Evolutionary conservation across 2,113 vertebrate species (phyloP), one percentile per base, ranked within the genome.

Genomic region (Furnarius figulus): DNA sequence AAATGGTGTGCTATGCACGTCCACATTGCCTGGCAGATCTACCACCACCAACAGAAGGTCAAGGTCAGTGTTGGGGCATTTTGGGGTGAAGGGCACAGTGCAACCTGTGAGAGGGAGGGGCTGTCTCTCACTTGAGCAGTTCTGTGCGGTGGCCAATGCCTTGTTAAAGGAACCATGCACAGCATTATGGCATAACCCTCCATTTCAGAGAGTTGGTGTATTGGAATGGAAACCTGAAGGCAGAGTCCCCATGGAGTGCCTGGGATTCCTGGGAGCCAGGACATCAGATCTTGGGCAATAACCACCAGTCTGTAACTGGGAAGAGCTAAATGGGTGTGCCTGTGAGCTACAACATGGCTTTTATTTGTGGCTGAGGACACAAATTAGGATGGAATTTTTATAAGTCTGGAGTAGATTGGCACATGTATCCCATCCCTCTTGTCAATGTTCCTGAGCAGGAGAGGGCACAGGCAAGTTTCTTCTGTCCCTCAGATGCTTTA

Each of bases 1-100:
- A 99, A 99, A 97, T 99, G 99, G 99, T 99, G 99, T 5, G 99
- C 99, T 21, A 99, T 99, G 99, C 99, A 99, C 3, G 99, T 99
- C 68, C 99, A 99, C 74, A 99, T 99, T 15, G 99, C 99, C 95
- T 99, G 99, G 99, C 99, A 99, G 98, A 99, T 99, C 74, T 99
- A 99, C 97, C 99, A 99, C 80, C 99, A 99, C 95, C 99, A 99
- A 98, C 99, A 99, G 97, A 99, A 99, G 97, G 99, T 99, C 87
- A 99, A 99, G 99, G 99, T 99, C 96, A 98, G 99, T 98, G 39
- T 30, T 44, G 6, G 67, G 85, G 33, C 33, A 39, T 2, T 56
- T 79, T 52, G 33, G 16, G 58, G 11, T n/a, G 49, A 13, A 12
- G 33, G 24, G 53, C 28, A 10, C 35, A 30, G 50, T 7, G 59